These are phyloP conservation scores for Oryzias dopingdopingensis DNA, from an alignment of 2,797 vertebrate genomes.

Conservation along the genomic window DNA sequence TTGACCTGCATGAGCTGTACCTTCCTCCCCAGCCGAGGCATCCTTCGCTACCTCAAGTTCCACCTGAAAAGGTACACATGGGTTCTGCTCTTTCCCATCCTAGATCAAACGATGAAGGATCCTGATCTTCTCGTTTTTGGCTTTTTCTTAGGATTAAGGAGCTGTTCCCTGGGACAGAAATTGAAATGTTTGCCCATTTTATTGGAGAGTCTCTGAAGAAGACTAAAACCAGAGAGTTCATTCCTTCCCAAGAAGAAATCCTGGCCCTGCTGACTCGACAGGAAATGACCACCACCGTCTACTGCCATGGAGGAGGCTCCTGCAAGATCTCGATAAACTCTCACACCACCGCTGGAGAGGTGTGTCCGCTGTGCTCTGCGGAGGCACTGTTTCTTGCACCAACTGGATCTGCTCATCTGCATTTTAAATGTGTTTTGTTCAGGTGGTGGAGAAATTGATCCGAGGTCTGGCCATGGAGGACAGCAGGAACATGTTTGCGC, in stretches of 20 bases:
- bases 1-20: conserved; percentile 93
- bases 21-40: conserved; percentile 87
- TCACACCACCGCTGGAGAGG: conserved; percentile 92
- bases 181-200: conserved; percentile 86
- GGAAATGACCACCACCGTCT: conserved; percentile 92
- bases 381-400: not conserved
- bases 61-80: conserved; percentile 85
- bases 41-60: conserved; percentile 91
- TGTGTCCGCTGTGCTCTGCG: conserved; percentile 32
- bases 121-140: not conserved
- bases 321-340: conserved; percentile 96
- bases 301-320: conserved; percentile 92
- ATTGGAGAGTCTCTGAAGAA: conserved; percentile 87
- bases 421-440: conserved; percentile 17
- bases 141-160: conserved; percentile 81
- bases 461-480: conserved; percentile 91
- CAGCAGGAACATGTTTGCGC: conserved; percentile 92
- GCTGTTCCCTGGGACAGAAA: conserved; percentile 83
- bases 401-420: not conserved
- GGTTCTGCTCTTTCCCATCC: not conserved
- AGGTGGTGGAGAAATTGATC: conserved; percentile 95
- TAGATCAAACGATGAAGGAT: not conserved
- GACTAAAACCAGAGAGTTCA: conserved; percentile 87
- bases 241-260: conserved; percentile 92
- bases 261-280: conserved; percentile 85